Percentiles rank a stretch among this genome's conserved stretches.
These are phyloP conservation scores for Archaeoteleia sp. DNA, from an alignment of 2,888 invertebrate genomes.

Conservation along the genomic window DNA sequence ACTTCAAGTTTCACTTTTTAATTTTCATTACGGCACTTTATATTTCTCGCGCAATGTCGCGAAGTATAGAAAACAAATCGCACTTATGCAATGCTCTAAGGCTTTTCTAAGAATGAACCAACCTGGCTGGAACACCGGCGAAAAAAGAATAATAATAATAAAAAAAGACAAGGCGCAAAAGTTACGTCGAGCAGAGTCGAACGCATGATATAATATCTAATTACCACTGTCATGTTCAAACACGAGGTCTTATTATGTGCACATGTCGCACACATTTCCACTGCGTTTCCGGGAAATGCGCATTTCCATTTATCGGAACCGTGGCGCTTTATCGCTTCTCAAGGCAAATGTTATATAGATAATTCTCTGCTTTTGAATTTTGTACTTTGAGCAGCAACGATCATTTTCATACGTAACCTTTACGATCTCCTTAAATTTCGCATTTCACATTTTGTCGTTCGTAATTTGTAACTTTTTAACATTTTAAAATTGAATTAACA, in stretches of 20 bases:
- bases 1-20: too few relatives aligned
- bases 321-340: slow-evolving; percentile 32
- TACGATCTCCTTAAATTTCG: too few relatives aligned
- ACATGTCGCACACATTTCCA: slow-evolving; percentile 7
- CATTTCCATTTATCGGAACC: slow-evolving; percentile 44
- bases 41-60: background rate
- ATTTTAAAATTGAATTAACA: too few relatives aligned
- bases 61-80: slow-evolving; percentile 7
- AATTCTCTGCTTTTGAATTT: slow-evolving; percentile 19
- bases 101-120: slow-evolving; percentile 29
- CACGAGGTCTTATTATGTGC: slow-evolving; percentile 8
- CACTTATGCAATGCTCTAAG: slow-evolving; percentile 21
- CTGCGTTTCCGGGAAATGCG: slow-evolving; percentile 32
- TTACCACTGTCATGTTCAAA: slow-evolving; percentile 11
- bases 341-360: slow-evolving; percentile 36
- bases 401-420: slow-evolving; percentile 19
- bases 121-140: slow-evolving; percentile 6
- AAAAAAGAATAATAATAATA: slow-evolving; percentile 3
- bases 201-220: slow-evolving; percentile 39
- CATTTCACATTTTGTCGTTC: too few relatives aligned
- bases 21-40: background rate
- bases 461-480: too few relatives aligned
- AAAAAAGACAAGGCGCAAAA: background rate
- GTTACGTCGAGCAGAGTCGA: slow-evolving; percentile 20
- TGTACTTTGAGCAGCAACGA: slow-evolving; percentile 26